Conservation (phyloP, 2,888 invertebrate species). For the Acleris sparsana region DNA sequence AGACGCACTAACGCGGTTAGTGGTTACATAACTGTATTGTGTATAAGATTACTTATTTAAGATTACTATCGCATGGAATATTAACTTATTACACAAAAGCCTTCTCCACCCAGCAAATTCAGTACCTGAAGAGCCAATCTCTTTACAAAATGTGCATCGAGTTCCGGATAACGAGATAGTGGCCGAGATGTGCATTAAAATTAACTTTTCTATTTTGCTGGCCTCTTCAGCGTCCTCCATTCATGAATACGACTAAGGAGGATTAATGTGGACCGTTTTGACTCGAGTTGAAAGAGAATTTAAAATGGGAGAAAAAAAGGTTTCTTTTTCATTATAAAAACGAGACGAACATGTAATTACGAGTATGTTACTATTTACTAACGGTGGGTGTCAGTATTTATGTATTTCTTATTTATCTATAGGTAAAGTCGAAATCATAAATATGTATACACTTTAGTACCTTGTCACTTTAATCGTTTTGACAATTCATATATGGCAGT, state of each 20-base stretch:
- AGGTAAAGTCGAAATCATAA: no score
- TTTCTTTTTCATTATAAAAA: no score
- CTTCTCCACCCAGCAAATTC: conserved; percentile 47
- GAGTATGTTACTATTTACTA: no score
- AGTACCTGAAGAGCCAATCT: conserved; percentile 49
- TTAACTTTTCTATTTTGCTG: conserved; percentile 64
- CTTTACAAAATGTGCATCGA: conserved; percentile 50
- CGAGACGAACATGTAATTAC: no score
- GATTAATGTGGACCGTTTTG: conserved; percentile 10
- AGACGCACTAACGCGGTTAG: no score
- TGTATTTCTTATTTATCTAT: no score
- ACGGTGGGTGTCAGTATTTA: no score
- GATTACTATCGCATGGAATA: conserved; percentile 15
- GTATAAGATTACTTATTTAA: no score
- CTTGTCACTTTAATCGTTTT: no score
- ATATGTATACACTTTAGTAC: no score
- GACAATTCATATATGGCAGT: no score
- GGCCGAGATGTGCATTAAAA: conserved; percentile 56
- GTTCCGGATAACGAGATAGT: conserved; percentile 57
- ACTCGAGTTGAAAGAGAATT: conserved; percentile 6
- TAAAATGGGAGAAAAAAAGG: conserved; percentile 10
- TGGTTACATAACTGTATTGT: no score
- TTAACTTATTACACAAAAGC: conserved; percentile 41
- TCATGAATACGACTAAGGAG: conserved; percentile 44
- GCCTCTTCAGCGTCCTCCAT: conserved; percentile 54